Conservation (phyloP, 2,888 invertebrate genomes). For the Eudemis profundana region DNA sequence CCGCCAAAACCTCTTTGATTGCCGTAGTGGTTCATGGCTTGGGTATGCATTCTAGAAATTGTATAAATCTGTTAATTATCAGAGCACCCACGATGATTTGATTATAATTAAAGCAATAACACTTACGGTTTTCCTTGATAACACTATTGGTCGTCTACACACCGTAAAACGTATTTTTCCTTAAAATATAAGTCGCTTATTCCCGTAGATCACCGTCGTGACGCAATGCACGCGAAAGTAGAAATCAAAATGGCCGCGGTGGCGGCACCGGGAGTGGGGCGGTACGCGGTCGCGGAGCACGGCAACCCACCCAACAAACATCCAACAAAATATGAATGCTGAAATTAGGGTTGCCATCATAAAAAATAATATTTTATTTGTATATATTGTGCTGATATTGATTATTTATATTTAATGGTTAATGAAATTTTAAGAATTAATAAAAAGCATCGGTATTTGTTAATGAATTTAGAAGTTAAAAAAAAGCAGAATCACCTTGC, state of each 20-base stretch:
- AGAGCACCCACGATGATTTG: neutral
- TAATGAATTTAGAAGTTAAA: no score
- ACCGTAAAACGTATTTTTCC: conserved; percentile 16
- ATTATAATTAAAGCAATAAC: neutral
- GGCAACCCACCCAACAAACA: no score
- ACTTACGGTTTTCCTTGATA: conserved; percentile 31
- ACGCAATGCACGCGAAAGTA: conserved; percentile 36
- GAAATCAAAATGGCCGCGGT: conserved; percentile 40
- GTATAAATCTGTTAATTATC: neutral
- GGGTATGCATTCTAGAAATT: conserved; percentile 68
- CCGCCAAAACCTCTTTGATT: conserved; percentile 79
- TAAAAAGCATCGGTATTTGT: no score
- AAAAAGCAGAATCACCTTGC: no score
- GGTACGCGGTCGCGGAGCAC: no score
- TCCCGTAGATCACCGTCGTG: conserved; percentile 27
- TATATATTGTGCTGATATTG: no score
- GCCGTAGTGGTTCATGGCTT: conserved; percentile 78
- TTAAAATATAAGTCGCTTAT: conserved; percentile 7
- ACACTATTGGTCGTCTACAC: neutral
- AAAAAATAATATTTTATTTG: no score
- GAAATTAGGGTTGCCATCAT: no score
- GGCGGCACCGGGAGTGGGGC: neutral
- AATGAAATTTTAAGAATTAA: no score
- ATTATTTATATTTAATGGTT: no score
- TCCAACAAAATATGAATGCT: no score